Base-by-base conservation (phyloP, 2,113 vertebrate species). In the Callithrix jacchus region DNA sequence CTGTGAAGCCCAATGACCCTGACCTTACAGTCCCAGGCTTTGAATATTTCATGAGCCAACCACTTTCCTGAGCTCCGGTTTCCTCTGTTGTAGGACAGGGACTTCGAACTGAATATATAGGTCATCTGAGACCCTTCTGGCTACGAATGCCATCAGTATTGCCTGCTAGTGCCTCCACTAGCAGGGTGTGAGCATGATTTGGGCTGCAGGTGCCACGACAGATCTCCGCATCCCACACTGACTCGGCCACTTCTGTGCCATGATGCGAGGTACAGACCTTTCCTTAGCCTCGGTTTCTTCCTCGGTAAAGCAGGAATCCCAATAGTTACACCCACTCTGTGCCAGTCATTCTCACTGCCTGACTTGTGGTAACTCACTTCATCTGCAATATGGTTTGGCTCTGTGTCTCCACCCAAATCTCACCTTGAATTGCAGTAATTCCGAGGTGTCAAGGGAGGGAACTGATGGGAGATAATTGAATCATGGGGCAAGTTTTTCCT, bases 181-280 rank as follows among this genome's bases (percentile, higher is more conserved):
- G n/a, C n/a, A 42, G 0, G 0, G 10, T 1, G 1, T 4, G 42
- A 37, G 37, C 1, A 1, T 0, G 20, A 13, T 18, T 11, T n/a
- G 68, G 37, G 18, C 32, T 18, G 5, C 3, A 0, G 61, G 9
- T 13, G 61, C 81, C 9, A 2, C 1, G 8, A 11, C 54, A 82
- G 80, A 42, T 11, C 54, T 56, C 13, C 1, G 2, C 8, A 42
- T 27, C 20, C 81, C 49, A 47, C 0, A 1, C 6, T 0, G 4
- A 40, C 73, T 32, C 88, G 4, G 40, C 42, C 35, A 3, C 68
- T 66, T 45, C 17, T 13, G 7, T 5, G 0, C 56, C 49, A 0
- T 1, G 30, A 13, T 3, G 3, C 11, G 1, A 7, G 58, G 10
- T 0, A 2, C 0, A 21, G 70, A 20, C 9, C 17, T 18, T 52